Evolutionary conservation across 2,113 vertebrate species (phyloP).

Genomic region (Tenrec ecaudatus): DNA sequence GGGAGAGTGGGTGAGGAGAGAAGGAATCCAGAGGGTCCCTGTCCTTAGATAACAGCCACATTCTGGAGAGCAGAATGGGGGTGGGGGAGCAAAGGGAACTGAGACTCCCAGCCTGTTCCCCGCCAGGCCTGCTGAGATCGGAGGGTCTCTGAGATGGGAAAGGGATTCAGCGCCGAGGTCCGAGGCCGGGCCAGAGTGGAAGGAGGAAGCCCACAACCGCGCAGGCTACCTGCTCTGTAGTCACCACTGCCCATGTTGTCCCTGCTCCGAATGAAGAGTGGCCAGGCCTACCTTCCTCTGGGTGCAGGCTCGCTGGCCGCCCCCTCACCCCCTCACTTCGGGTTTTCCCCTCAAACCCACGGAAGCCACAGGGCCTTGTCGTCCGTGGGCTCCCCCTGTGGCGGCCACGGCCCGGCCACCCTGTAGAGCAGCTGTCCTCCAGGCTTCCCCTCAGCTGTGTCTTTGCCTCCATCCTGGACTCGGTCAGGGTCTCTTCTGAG

Average conservation of each 20-base stretch:
- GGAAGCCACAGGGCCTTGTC: background rate
- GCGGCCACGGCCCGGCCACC: background rate
- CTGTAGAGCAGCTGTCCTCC: background rate
- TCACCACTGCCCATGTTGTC: background rate
- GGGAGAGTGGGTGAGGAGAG: background rate
- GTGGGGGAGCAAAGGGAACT: background rate
- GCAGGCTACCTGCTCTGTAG: background rate
- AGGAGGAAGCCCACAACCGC: background rate
- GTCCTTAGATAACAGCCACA: background rate
- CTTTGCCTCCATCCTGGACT: background rate
- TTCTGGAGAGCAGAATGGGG: background rate
- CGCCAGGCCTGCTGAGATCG: background rate
- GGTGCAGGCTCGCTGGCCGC: background rate
- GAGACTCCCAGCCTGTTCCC: background rate
- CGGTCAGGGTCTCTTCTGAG: background rate
- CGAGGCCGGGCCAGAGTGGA: background rate
- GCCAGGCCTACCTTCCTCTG: background rate
- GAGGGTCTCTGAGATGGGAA: background rate
- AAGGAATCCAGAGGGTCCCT: background rate
- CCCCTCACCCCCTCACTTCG: background rate
- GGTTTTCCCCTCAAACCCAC: background rate
- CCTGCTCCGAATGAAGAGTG: background rate
- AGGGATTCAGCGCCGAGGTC: background rate
- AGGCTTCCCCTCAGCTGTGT: background rate
- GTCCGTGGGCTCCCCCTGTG: background rate